Evolutionary conservation across 2,888 invertebrate species (phyloP), one percentile per base, ranked within the genome.

Genomic region (Drosophila helvetica): DNA sequence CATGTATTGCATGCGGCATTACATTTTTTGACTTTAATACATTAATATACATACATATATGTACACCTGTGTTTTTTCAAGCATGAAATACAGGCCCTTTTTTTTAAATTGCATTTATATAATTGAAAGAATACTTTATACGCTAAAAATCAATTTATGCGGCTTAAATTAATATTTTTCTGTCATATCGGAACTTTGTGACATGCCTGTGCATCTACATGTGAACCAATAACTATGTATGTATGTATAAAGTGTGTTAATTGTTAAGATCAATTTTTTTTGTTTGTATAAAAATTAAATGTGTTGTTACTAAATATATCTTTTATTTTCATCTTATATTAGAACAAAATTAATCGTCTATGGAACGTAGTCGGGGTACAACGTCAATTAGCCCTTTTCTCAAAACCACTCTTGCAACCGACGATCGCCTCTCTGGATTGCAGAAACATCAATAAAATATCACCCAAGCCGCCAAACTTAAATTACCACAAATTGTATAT

Each of bases 31-130:
- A 8, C 12, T n/a, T 27, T 17, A n/a, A n/a, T 10, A 7, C 25
- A 45, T n/a, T n/a, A 22, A 30, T 60, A 30, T 64, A 48, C 17
- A 27, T 56, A 25, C n/a, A 25, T 27, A 52, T 46, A 46, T 12
- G 12, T 58, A 42, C 27, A 46, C 38, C 15, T 43, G 10, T 7
- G 3, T 18, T 22, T 27, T 17, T 22, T 12, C 10, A 38, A 10
- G 30, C 33, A 15, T 15, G 10, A n/a, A 8, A 25, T 62, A 38
- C n/a, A 54, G 4, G 10, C 3, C 15, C 1, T 12, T 33, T 33
- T 12, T 33, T 2, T 38, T 38, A 6, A 15, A 15, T 15, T 7
- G 6, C 7, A 15, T 15, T n/a, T n/a, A 38, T 7, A 6, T 15
- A 7, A 33, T 33, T 33, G 33, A 0, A 5, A 33, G 12, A 5